phyloP scores from a whole-genome alignment of 2,797 vertebrate genomes.

The Petrocephalus sullivani region DNA sequence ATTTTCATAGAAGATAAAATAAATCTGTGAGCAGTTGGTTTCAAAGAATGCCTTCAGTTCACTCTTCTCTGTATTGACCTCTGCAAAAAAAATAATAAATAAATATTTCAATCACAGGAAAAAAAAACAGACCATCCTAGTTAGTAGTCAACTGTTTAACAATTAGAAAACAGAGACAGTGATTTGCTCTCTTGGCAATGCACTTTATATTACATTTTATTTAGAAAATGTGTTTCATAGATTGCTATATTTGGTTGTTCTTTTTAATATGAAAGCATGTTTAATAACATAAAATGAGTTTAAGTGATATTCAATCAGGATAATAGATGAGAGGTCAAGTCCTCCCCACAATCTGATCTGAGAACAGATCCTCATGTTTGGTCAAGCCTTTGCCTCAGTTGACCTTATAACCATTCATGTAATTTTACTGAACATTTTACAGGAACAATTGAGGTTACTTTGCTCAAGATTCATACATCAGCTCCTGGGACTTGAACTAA shows the following conservation, averaged over 20 bases:
- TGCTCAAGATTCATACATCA: neutral
- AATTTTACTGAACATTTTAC: neutral
- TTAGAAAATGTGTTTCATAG: neutral
- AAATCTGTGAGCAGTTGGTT: constrained; percentile 95
- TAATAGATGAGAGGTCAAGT: neutral
- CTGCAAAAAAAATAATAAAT: constrained; percentile 50
- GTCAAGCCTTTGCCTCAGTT: neutral
- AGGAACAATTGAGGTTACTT: neutral
- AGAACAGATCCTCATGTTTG: neutral
- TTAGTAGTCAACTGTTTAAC: neutral
- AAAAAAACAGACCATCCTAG: neutral
- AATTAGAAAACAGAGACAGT: neutral
- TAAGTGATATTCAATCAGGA: neutral
- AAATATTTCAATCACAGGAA: neutral
- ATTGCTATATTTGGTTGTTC: neutral
- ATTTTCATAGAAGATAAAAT: constrained; percentile 99
- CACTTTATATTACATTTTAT: neutral
- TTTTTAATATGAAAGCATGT: neutral
- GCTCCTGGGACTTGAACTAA: neutral
- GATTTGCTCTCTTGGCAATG: neutral
- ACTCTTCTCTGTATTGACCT: constrained; percentile 78
- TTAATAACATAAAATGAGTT: neutral
- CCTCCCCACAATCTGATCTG: neutral
- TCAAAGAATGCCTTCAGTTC: constrained; percentile 97
- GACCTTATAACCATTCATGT: neutral